phyloP scores from a whole-genome alignment of 1,140 invertebrate species.

The Leptopilina clavipes region DNA sequence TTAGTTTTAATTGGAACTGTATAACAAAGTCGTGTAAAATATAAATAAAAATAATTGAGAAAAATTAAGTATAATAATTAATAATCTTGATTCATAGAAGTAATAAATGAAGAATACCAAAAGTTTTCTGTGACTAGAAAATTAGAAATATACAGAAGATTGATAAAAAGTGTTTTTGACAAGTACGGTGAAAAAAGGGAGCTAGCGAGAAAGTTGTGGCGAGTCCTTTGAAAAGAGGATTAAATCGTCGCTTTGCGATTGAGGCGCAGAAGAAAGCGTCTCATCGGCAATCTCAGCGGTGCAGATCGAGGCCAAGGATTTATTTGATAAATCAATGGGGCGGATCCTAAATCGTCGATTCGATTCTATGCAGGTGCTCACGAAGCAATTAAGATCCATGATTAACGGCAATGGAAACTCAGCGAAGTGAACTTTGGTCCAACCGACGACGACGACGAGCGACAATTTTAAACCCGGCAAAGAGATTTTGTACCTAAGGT shows the following conservation, averaged over 20 bases:
- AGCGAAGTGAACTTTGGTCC: slow-evolving; percentile 43
- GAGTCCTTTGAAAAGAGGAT: slow-evolving; percentile 49
- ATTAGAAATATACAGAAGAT: too few relatives aligned
- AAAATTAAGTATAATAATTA: too few relatives aligned
- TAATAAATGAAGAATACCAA: too few relatives aligned
- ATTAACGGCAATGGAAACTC: slow-evolving; percentile 57
- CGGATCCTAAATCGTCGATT: slow-evolving; percentile 55
- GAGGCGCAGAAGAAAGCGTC: slow-evolving; percentile 42
- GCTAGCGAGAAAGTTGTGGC: slow-evolving; percentile 45
- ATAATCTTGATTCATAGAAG: too few relatives aligned
- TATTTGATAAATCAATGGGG: slow-evolving; percentile 61
- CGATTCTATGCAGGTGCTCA: slow-evolving; percentile 48
- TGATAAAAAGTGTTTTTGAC: too few relatives aligned
- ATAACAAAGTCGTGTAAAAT: too few relatives aligned
- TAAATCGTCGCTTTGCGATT: slow-evolving; percentile 48
- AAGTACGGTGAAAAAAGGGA: too few relatives aligned
- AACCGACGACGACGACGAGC: too few relatives aligned
- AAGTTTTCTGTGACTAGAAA: too few relatives aligned
- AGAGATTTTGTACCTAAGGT: slow-evolving; percentile 1
- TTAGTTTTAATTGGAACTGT: too few relatives aligned
- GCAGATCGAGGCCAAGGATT: slow-evolving; percentile 49
- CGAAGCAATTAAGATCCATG: slow-evolving; percentile 61
- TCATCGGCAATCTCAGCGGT: slow-evolving; percentile 44
- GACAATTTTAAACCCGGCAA: neutral
- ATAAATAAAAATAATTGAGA: too few relatives aligned